Conservation (phyloP, 2,113 vertebrate species). For the Ochotona princeps region DNA sequence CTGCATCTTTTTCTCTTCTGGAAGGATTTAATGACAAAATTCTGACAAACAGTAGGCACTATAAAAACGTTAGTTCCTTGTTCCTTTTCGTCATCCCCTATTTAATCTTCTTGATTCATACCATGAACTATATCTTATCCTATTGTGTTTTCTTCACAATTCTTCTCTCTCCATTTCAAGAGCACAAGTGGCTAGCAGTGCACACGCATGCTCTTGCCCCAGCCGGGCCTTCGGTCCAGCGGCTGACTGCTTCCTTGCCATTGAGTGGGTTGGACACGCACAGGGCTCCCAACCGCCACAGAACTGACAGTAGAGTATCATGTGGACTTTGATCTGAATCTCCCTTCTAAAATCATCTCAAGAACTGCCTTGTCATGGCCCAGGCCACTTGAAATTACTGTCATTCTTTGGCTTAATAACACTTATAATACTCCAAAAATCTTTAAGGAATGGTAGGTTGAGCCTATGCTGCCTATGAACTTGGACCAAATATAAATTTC, state of each 20-base stretch:
- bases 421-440: conserved; percentile 10
- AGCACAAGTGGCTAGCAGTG: neutral
- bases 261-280: neutral
- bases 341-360: neutral
- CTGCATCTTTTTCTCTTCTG: neutral
- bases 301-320: neutral
- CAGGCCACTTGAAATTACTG: neutral
- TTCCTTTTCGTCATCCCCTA: neutral
- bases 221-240: neutral
- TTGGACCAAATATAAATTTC: conserved; percentile 41
- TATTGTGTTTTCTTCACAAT: neutral
- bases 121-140: neutral
- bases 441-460: conserved; percentile 11
- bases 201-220: neutral
- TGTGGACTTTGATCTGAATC: neutral
- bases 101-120: neutral
- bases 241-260: neutral
- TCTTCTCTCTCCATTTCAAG: neutral
- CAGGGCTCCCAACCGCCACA: neutral
- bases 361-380: neutral
- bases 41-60: neutral
- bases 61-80: neutral
- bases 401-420: neutral
- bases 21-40: neutral
- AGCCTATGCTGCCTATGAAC: neutral